A percentile compares a stretch with the other conserved stretches of the same genome.
phyloP scores from a whole-genome alignment of 2,113 vertebrate species.

The Neodon shergylaensis region DNA sequence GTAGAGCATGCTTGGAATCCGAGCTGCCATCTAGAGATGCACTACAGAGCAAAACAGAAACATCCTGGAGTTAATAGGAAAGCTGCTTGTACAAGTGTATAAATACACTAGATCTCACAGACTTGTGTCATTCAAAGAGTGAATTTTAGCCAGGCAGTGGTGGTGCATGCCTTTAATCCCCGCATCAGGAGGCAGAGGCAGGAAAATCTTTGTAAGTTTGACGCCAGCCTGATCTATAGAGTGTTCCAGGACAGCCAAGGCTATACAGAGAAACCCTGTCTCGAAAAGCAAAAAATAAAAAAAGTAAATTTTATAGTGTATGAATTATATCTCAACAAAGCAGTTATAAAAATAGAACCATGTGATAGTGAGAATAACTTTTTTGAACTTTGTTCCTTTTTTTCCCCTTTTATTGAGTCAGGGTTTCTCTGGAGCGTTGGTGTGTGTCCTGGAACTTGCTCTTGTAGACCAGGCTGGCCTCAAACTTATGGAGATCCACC shows the following conservation, averaged over 20 bases:
- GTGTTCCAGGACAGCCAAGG: background rate
- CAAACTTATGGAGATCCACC: no score
- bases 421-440: no score
- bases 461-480: no score
- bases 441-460: no score
- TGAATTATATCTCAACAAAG: conserved; percentile 36
- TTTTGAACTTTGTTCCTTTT: background rate
- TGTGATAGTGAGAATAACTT: background rate
- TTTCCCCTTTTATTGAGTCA: background rate
- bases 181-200: background rate
- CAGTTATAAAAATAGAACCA: conserved; percentile 22
- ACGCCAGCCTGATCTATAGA: background rate
- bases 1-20: background rate
- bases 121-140: background rate
- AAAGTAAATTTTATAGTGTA: background rate
- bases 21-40: background rate
- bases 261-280: background rate
- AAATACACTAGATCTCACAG: background rate
- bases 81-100: background rate
- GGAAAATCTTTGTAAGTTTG: background rate
- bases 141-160: background rate
- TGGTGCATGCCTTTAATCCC: background rate
- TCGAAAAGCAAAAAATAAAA: background rate
- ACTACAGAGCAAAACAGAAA: background rate
- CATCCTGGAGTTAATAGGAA: conserved; percentile 3